Evolutionary conservation across 2,888 invertebrate species (phyloP).

Genomic region (Lathronympha strigana): DNA sequence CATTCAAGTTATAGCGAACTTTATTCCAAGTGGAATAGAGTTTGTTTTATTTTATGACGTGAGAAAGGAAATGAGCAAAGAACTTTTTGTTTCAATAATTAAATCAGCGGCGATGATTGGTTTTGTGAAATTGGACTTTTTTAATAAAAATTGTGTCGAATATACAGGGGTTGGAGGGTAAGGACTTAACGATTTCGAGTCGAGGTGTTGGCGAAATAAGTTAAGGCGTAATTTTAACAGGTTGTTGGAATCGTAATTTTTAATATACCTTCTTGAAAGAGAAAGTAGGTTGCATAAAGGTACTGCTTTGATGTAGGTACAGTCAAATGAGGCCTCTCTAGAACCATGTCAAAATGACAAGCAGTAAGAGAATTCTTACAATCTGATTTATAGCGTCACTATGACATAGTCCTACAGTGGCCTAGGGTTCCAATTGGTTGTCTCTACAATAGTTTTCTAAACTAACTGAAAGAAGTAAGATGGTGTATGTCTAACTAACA

Average conservation of each 20-base stretch:
- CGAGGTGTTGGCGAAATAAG: neutral
- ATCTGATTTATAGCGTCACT: too few relatives aligned
- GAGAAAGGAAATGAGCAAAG: slow-evolving; percentile 4
- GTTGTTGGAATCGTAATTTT: neutral
- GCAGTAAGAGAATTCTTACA: too few relatives aligned
- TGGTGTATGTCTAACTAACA: too few relatives aligned
- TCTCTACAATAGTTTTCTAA: too few relatives aligned
- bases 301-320: too few relatives aligned
- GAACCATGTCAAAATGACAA: too few relatives aligned
- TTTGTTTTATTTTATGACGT: neutral
- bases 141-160: slow-evolving; percentile 24
- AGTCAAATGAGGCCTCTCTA: too few relatives aligned
- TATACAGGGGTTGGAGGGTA: slow-evolving; percentile 18
- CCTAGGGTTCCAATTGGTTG: too few relatives aligned
- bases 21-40: neutral
- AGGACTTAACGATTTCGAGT: slow-evolving; percentile 15
- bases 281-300: neutral
- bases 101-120: slow-evolving; percentile 41
- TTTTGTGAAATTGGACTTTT: slow-evolving; percentile 36
- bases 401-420: too few relatives aligned
- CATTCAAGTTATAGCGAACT: neutral
- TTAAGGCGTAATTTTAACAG: neutral
- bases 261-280: too few relatives aligned
- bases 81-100: slow-evolving; percentile 39
- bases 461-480: too few relatives aligned